These are phyloP conservation scores for Thalassoma bifasciatum DNA, from an alignment of 2,113 vertebrate species.

Conservation along the genomic window DNA sequence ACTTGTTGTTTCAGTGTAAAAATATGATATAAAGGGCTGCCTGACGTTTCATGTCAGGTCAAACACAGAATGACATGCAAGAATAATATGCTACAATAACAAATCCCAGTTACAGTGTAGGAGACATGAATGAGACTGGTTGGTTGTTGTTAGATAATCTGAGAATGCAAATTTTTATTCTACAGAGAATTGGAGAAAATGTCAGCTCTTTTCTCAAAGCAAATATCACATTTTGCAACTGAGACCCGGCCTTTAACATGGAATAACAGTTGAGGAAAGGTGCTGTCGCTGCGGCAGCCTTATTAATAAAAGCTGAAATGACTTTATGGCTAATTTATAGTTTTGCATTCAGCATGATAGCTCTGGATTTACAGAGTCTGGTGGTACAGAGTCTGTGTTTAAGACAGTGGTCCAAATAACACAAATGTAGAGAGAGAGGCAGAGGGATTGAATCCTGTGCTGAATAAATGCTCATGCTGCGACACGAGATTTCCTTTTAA, in stretches of 20 bases:
- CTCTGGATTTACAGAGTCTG: not conserved
- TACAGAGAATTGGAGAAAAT: conserved; percentile 16
- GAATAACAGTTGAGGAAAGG: not conserved
- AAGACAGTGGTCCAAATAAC: not conserved
- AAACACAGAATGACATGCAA: too few species aligned
- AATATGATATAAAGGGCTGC: too few species aligned
- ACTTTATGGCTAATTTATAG: not conserved
- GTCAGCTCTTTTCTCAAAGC: not conserved
- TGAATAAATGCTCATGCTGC: conserved; percentile 4
- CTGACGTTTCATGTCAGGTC: too few species aligned
- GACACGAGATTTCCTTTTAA: conserved; percentile 36
- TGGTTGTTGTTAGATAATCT: not conserved
- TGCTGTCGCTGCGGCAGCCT: not conserved
- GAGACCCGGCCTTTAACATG: conserved; percentile 26
- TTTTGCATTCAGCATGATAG: not conserved
- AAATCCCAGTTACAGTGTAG: too few species aligned
- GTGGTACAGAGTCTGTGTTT: not conserved
- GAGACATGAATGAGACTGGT: not conserved
- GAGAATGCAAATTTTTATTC: conserved; percentile 10
- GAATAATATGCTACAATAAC: too few species aligned
- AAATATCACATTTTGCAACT: conserved; percentile 42
- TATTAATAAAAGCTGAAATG: not conserved
- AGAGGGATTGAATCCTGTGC: not conserved
- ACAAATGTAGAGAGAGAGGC: not conserved
- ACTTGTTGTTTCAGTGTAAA: too few species aligned